Conservation (phyloP, 1,140 invertebrate species). For the Sitophilus oryzae region DNA sequence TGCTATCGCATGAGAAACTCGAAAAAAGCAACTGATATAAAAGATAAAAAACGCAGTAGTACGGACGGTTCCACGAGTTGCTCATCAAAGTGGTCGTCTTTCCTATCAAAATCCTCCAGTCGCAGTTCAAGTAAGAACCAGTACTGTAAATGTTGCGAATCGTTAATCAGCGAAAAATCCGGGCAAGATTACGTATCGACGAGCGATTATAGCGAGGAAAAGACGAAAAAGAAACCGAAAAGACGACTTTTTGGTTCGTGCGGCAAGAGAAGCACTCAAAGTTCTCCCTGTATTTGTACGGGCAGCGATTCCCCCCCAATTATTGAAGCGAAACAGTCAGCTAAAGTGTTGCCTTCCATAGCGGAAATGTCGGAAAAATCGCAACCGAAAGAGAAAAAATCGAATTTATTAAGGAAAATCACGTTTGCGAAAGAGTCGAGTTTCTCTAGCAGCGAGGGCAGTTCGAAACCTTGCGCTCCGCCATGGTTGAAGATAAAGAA, state of each 20-base stretch:
- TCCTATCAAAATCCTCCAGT: conserved; percentile 19
- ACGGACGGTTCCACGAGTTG: conserved; percentile 7
- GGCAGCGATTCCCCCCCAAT: conserved; percentile 11
- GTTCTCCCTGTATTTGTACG: conserved; percentile 15
- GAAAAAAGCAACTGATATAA: neutral
- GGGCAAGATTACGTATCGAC: conserved; percentile 14
- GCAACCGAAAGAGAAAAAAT: conserved; percentile 5
- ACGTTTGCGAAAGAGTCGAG: conserved; percentile 4
- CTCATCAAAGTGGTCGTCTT: conserved; percentile 21
- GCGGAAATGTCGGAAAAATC: conserved; percentile 30
- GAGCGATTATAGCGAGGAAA: conserved; percentile 25
- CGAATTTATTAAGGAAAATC: conserved; percentile 10
- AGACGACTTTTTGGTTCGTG: neutral
- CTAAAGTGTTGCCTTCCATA: conserved; percentile 30
- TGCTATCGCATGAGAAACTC: conserved; percentile 34
- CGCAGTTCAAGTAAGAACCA: conserved; percentile 11
- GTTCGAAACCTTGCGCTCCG: conserved; percentile 4
- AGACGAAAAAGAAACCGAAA: conserved; percentile 10
- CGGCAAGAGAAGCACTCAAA: conserved; percentile 5
- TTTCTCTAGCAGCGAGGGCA: conserved; percentile 3
- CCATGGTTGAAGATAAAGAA: conserved; percentile 8
- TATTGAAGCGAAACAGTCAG: conserved; percentile 22
- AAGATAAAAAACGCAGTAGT: neutral
- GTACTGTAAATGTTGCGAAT: conserved; percentile 23
- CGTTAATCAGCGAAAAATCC: conserved; percentile 18